phyloP scores from a whole-genome alignment of 64 coral and sea anemone species.

The Astreopora myriophthalma region DNA sequence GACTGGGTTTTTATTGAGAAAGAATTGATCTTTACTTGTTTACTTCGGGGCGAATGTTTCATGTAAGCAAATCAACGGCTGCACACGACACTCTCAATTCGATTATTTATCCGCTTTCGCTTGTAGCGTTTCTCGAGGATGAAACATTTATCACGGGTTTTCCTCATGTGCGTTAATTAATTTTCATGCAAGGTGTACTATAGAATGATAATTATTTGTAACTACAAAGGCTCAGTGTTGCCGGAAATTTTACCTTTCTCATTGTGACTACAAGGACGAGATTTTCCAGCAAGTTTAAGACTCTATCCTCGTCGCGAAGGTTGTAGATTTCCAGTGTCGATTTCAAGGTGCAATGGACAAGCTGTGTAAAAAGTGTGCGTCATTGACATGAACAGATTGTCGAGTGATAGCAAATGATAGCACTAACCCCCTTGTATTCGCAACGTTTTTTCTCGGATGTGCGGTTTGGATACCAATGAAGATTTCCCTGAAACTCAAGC shows the following conservation, averaged over 20 bases:
- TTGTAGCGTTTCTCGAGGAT: background rate
- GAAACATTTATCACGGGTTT: conserved; percentile 42
- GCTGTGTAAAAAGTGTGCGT: background rate
- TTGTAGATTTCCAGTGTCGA: conserved; percentile 23
- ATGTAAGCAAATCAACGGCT: background rate
- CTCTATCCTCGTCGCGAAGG: background rate
- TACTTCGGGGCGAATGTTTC: background rate
- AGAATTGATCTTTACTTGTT: conserved; percentile 87
- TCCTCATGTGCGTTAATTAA: conserved; percentile 53
- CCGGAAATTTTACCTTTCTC: conserved; percentile 35
- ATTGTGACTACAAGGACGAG: conserved; percentile 30
- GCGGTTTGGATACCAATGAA: background rate
- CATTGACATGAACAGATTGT: background rate
- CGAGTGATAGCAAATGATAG: background rate
- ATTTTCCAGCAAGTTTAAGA: background rate
- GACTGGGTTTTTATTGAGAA: conserved; percentile 72
- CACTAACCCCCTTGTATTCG: background rate
- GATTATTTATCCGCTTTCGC: background rate
- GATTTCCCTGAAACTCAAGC: background rate
- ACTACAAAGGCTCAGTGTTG: conserved; percentile 16
- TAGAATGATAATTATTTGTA: conserved; percentile 60
- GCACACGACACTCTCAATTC: background rate
- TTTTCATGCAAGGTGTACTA: conserved; percentile 77
- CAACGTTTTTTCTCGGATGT: background rate
- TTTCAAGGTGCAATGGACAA: conserved; percentile 25